Evolutionary conservation across 2,113 vertebrate species (phyloP).

Genomic region (Indicator indicator): DNA sequence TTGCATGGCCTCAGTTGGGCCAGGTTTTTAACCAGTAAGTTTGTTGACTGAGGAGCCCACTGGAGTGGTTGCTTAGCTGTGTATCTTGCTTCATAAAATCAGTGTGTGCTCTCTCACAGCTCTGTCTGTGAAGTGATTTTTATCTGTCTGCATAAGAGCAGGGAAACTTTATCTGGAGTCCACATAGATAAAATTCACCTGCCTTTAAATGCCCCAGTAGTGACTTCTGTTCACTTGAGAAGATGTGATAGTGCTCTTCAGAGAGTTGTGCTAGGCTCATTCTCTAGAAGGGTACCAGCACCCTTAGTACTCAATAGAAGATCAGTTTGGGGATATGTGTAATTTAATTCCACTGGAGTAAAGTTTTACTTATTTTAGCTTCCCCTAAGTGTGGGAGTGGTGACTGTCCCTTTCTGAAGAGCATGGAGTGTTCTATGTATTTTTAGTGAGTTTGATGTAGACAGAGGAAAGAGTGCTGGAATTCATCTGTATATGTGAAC

Average conservation of each 20-base stretch:
- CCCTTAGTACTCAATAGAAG: not conserved
- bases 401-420: not conserved
- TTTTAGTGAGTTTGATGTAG: not conserved
- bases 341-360: not conserved
- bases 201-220: not conserved
- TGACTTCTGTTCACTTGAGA: not conserved
- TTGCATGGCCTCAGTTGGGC: not conserved
- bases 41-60: not conserved
- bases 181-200: not conserved
- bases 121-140: not conserved
- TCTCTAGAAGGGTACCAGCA: not conserved
- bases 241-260: not conserved
- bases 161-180: not conserved
- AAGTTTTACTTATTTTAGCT: slow-evolving; percentile 17
- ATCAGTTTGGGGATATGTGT: not conserved
- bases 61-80: not conserved
- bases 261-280: not conserved
- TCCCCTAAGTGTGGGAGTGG: not conserved
- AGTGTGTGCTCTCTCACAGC: not conserved
- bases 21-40: not conserved
- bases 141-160: not conserved
- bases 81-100: not conserved
- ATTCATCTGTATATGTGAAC: not conserved
- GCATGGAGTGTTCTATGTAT: not conserved
- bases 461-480: not conserved